Percentiles rank a stretch among this genome's conserved stretches.
phyloP scores from a whole-genome alignment of 2,797 vertebrate species.

The Melanotaenia boesemani region DNA sequence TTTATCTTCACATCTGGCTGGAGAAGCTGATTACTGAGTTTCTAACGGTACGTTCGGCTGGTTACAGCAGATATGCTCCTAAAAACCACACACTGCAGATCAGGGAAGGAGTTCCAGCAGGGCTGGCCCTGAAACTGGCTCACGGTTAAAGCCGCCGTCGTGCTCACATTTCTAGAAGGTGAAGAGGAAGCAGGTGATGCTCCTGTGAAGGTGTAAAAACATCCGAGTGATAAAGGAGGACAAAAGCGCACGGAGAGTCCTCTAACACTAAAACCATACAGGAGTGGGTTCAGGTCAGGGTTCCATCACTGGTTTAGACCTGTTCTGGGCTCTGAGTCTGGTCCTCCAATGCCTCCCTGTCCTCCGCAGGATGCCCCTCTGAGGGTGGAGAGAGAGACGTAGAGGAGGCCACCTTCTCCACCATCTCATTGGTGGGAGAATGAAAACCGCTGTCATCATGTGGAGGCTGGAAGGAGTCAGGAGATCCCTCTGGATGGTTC shows the following conservation, averaged over 20 bases:
- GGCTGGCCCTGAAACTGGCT: too few species aligned
- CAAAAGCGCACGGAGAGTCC: neutral
- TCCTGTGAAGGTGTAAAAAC: too few species aligned
- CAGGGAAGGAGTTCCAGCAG: too few species aligned
- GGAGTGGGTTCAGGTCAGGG: constrained; percentile 6
- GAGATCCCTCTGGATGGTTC: constrained; percentile 19
- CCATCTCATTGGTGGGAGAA: constrained; percentile 51
- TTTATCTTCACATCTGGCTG: constrained; percentile 5
- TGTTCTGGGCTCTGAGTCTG: constrained; percentile 29
- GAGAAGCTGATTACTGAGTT: neutral
- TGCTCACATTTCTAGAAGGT: too few species aligned
- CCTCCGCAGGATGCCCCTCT: constrained; percentile 5
- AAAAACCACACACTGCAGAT: neutral
- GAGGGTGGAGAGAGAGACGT: neutral
- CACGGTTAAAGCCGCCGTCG: too few species aligned
- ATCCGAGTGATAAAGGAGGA: too few species aligned
- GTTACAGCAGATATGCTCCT: neutral
- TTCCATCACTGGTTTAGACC: constrained; percentile 62
- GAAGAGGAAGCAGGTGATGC: too few species aligned
- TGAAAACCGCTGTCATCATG: constrained; percentile 56
- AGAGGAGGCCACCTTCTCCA: neutral
- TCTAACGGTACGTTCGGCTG: neutral
- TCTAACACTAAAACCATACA: neutral
- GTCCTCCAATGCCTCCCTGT: constrained; percentile 4
- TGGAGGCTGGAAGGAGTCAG: constrained; percentile 30